A percentile compares a stretch with the other conserved stretches of the same genome.
Conservation (phyloP, 1,140 invertebrate genomes). For the Drosophila nikananu region DNA sequence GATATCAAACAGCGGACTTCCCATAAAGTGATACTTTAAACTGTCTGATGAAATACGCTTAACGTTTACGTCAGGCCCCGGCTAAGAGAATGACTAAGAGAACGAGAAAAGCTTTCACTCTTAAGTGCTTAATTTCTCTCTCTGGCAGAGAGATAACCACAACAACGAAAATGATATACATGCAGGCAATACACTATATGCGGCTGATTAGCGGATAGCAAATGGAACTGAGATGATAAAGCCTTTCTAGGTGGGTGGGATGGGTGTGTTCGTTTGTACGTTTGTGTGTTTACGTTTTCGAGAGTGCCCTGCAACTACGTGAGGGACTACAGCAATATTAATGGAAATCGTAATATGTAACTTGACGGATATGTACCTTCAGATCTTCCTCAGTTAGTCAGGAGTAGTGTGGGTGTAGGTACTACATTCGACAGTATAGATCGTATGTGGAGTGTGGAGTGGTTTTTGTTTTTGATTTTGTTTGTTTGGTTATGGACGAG, state of each 20-base stretch:
- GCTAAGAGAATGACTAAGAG: conserved; percentile 20
- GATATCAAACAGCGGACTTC: conserved; percentile 24
- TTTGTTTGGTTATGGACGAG: conserved; percentile 41
- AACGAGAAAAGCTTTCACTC: conserved; percentile 1
- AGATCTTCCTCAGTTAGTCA: conserved; percentile 84
- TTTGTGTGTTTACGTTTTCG: background rate
- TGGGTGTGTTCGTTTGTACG: conserved; percentile 18
- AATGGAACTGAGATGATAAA: conserved; percentile 41
- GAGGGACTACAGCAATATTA: conserved; percentile 49
- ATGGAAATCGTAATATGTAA: conserved; percentile 55
- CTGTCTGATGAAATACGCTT: conserved; percentile 37
- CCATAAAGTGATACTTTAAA: conserved; percentile 20
- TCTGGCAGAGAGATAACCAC: conserved; percentile 22
- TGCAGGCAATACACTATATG: conserved; percentile 31
- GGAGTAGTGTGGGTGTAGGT: conserved; percentile 72
- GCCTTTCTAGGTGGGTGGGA: conserved; percentile 30
- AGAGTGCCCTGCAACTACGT: conserved; percentile 57
- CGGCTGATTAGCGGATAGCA: conserved; percentile 33
- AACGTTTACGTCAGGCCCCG: conserved; percentile 27
- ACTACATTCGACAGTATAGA: conserved; percentile 65
- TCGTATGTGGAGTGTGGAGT: conserved; percentile 38
- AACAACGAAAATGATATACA: conserved; percentile 25
- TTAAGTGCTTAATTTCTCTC: background rate
- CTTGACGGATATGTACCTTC: conserved; percentile 80
- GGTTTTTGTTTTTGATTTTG: conserved; percentile 35